Base-by-base conservation (phyloP, 1,140 invertebrate genomes). In the Habropoda laboriosa region DNA sequence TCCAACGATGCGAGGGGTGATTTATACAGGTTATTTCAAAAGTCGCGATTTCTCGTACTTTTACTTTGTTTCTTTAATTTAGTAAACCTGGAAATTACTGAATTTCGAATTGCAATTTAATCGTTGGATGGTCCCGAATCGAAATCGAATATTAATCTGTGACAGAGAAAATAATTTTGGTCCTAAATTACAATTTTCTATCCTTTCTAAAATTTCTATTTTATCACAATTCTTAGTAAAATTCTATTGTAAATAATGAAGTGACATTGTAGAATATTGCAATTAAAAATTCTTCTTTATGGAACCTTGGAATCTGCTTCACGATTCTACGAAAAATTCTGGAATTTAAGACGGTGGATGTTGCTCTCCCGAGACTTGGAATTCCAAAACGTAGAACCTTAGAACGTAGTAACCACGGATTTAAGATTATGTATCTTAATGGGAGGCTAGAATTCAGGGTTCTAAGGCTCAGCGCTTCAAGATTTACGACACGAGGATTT, bases 351-450 rank as follows among this genome's bases (percentile, higher is more conserved):
- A 7, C 27, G 30, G 30, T 21, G 30, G 27, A 30, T 55, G 27
- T 58, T 35, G 8, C 1, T 18, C 10, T 60, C 21, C 7, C 4
- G 10, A 60, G 21, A 35, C 3, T 35, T 16, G 10, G 21, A 1
- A 12, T 18, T 60, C 32, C 13, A 60, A n/a, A 60, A 60, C n/a
- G 32, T 60, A 60, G 32, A 10, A 35, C 57, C 32, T 60, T n/a
- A 60, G 57, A 60, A 60, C 38, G 24, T 61, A 61, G 60, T 6
- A 24, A 16, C 12, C 60, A 1, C 12, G n/a, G 35, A 61, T 61
- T 61, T 61, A 24, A 35, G 12, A 40, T 38, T 61, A 60, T 60
- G 35, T n/a, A 60, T 60, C 32, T 60, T 35, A n/a, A n/a, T n/a
- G 32, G 32, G 10, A 60, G 21, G 18, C 27, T 60, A 21, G 18